Percentiles rank a stretch among this genome's conserved stretches.
Conservation (phyloP, 2,888 invertebrate species). For the Polietes domitor region DNA sequence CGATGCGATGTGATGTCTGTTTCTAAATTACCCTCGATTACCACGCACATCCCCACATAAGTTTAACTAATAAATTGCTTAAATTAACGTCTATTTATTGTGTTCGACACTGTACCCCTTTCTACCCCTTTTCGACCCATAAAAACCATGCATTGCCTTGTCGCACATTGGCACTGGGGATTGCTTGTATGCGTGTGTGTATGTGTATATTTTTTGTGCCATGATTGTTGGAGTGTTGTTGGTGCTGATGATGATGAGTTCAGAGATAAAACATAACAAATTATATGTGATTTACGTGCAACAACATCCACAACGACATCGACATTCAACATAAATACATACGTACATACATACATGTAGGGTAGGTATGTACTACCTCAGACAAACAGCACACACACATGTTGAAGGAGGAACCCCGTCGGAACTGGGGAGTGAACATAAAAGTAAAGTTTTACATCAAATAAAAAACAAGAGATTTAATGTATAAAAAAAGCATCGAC, state of each 20-base stretch:
- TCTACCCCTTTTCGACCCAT: neutral
- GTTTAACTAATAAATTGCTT: conserved; percentile 65
- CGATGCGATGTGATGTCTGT: conserved; percentile 22
- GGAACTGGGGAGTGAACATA: conserved; percentile 1
- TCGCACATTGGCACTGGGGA: conserved; percentile 9
- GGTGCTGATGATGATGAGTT: conserved; percentile 57
- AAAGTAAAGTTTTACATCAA: conserved; percentile 33
- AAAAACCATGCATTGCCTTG: neutral
- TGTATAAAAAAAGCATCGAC: conserved; percentile 10
- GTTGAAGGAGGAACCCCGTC: neutral
- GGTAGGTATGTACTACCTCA: neutral
- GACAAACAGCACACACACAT: no score
- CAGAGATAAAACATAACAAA: conserved; percentile 66
- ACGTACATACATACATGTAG: neutral
- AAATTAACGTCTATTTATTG: conserved; percentile 66
- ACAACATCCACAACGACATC: conserved; percentile 40
- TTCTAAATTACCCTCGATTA: conserved; percentile 36
- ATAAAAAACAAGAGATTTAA: conserved; percentile 33
- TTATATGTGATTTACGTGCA: conserved; percentile 64
- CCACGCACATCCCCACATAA: conserved; percentile 31
- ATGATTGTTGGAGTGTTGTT: conserved; percentile 14
- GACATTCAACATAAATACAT: no score
- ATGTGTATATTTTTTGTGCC: conserved; percentile 1
- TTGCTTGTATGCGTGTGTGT: neutral
- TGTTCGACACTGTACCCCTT: conserved; percentile 57